Percentiles rank a stretch among this genome's conserved stretches.
These are phyloP conservation scores for Crossaster papposus DNA, from an alignment of 53 echinoderm and acorn worm species.

Conservation along the genomic window DNA sequence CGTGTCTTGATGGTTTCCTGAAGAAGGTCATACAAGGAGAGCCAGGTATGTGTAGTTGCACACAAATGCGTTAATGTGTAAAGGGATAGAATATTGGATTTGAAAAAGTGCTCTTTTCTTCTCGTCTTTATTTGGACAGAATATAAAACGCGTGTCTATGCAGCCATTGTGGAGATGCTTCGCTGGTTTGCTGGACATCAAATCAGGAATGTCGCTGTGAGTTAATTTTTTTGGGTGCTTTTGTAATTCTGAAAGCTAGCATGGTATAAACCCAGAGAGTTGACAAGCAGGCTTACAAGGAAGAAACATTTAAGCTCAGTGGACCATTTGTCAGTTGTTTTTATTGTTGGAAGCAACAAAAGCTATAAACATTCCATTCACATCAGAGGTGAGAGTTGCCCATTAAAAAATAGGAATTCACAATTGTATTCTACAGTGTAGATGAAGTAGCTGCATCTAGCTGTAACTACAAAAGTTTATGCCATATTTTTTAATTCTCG, in stretches of 20 bases:
- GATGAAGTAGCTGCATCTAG: too few species aligned
- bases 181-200: conserved; percentile 74
- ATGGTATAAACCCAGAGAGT: background rate
- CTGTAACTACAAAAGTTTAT: too few species aligned
- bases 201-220: conserved; percentile 74
- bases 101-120: background rate
- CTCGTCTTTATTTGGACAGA: conserved; percentile 18
- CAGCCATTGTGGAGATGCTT: conserved; percentile 72
- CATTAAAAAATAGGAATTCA: too few species aligned
- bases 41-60: conserved; percentile 7
- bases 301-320: too few species aligned
- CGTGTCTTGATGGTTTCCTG: conserved; percentile 61
- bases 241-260: background rate
- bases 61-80: background rate
- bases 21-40: conserved; percentile 36
- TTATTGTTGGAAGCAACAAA: too few species aligned
- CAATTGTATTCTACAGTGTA: too few species aligned
- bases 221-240: background rate
- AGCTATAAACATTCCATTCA: too few species aligned
- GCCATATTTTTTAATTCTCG: too few species aligned
- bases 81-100: too few species aligned
- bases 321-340: too few species aligned
- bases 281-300: background rate
- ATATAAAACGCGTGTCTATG: conserved; percentile 47
- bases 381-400: too few species aligned